Conservation (phyloP, 2,888 invertebrate genomes). For the Drosophila buzzatii region DNA sequence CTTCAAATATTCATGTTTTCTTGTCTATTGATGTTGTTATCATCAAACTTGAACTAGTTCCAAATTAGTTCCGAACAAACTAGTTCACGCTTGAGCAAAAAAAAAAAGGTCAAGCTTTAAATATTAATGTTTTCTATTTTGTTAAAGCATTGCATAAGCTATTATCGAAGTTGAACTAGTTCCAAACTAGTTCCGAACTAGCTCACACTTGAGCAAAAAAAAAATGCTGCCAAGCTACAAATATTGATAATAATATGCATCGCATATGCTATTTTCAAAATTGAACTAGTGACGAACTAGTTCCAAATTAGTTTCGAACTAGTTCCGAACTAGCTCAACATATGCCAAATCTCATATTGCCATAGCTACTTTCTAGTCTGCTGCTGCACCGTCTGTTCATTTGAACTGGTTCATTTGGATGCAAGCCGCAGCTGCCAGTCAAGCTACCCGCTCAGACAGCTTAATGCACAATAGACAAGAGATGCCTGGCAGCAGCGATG, state of each 20-base stretch:
- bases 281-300: neutral
- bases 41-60: neutral
- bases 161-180: neutral
- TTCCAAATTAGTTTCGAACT: neutral
- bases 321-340: neutral
- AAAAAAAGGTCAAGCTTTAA: no score
- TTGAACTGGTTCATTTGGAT: conserved; percentile 3
- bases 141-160: no score
- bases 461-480: conserved; percentile 30
- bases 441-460: conserved; percentile 19
- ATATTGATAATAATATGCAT: no score
- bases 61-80: neutral
- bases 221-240: neutral
- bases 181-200: neutral
- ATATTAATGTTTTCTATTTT: neutral
- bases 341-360: no score
- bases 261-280: neutral
- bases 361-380: neutral
- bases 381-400: neutral
- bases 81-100: neutral
- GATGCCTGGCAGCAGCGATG: conserved; percentile 22
- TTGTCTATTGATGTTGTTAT: no score
- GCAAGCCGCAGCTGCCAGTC: conserved; percentile 3
- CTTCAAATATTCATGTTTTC: no score
- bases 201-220: no score